These are phyloP conservation scores for Jordanella pulchra DNA, from an alignment of 2,797 vertebrate genomes.

Conservation along the genomic window DNA sequence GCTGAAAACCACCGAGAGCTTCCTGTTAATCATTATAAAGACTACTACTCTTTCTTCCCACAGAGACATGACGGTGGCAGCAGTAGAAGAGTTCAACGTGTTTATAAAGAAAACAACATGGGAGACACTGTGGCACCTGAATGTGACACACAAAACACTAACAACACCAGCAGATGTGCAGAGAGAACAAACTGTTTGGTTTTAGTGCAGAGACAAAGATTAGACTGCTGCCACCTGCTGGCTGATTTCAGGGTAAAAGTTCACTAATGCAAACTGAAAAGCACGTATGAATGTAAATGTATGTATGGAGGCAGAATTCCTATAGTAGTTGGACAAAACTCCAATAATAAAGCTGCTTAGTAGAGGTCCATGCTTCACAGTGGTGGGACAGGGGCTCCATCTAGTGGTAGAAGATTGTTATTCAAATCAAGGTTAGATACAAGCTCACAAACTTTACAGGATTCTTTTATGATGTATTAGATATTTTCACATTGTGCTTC, in stretches of 20 bases:
- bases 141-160: neutral
- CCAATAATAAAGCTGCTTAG: neutral
- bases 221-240: constrained; percentile 25
- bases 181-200: neutral
- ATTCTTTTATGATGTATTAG: too few species aligned
- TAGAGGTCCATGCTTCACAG: neutral
- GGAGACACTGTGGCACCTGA: constrained; percentile 43
- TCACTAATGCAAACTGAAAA: neutral
- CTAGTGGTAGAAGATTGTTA: neutral
- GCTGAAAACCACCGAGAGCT: neutral
- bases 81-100: constrained; percentile 16
- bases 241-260: neutral
- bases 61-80: constrained; percentile 2
- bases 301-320: neutral
- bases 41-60: neutral
- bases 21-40: neutral
- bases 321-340: neutral
- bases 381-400: neutral
- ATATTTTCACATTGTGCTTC: too few species aligned
- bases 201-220: neutral
- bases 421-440: neutral
- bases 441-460: neutral
- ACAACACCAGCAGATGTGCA: neutral
- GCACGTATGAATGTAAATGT: neutral
- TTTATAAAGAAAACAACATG: constrained; percentile 38